A percentile compares a stretch with the other conserved stretches of the same genome.
phyloP scores from a whole-genome alignment of 2,888 invertebrate species.

The Calameuta filiformis region DNA sequence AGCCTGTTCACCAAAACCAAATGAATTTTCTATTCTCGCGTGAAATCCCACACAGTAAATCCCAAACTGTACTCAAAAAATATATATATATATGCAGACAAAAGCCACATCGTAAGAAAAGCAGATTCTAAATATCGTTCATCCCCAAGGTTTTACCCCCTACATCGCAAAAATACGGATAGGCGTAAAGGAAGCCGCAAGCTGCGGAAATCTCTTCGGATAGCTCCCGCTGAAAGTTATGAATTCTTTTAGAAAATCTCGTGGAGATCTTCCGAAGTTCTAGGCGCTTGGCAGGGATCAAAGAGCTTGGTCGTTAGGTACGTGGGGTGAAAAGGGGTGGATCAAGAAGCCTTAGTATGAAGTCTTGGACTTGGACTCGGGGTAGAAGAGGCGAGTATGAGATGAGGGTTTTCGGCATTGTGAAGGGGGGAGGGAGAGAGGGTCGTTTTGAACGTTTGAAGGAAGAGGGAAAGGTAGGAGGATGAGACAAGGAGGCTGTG shows the following conservation, averaged over 20 bases:
- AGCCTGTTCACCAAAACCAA: background rate
- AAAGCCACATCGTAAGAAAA: background rate
- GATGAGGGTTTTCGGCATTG: slow-evolving; percentile 33
- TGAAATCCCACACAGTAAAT: background rate
- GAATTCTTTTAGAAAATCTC: slow-evolving; percentile 60
- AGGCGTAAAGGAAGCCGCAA: background rate
- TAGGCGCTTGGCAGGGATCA: slow-evolving; percentile 46
- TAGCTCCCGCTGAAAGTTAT: slow-evolving; percentile 53
- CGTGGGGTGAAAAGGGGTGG: slow-evolving; percentile 51
- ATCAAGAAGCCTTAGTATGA: slow-evolving; percentile 59
- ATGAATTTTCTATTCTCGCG: background rate
- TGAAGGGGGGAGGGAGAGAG: slow-evolving; percentile 23
- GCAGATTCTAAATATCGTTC: background rate
- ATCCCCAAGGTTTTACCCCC: background rate
- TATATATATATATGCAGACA: background rate
- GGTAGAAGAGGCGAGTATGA: slow-evolving; percentile 33
- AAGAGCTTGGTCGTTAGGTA: slow-evolving; percentile 27
- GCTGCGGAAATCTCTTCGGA: slow-evolving; percentile 34
- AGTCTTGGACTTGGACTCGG: slow-evolving; percentile 41
- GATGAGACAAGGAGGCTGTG: slow-evolving; percentile 23
- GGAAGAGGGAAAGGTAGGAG: slow-evolving; percentile 21
- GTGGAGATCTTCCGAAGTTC: slow-evolving; percentile 51
- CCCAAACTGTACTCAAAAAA: background rate
- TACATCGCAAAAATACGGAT: background rate
- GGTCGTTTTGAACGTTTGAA: slow-evolving; percentile 16